phyloP scores from a whole-genome alignment of 2,797 vertebrate species.

The Enteromius radiatus region DNA sequence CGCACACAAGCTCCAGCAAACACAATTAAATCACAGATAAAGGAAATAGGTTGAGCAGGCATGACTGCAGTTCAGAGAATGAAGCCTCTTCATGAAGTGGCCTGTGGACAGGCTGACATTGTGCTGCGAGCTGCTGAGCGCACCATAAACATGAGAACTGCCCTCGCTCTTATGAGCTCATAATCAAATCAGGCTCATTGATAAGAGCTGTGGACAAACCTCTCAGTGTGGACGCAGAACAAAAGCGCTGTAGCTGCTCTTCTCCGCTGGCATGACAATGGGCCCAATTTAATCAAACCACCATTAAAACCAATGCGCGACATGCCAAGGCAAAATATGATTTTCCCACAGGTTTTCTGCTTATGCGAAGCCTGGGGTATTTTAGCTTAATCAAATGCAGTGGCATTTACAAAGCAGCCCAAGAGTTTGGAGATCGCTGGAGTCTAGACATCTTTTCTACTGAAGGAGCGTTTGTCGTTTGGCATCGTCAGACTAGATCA shows the following conservation, averaged over 20 bases:
- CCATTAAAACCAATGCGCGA: constrained; percentile 28
- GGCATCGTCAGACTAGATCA: constrained; percentile 72
- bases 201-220: constrained; percentile 78
- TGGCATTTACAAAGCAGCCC: background rate
- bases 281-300: constrained; percentile 31
- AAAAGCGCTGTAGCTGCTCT: constrained; percentile 60
- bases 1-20: constrained; percentile 48
- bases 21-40: constrained; percentile 60
- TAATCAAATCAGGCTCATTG: constrained; percentile 84
- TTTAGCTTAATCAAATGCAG: constrained; percentile 6
- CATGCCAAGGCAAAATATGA: constrained; percentile 37
- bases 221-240: constrained; percentile 74
- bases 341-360: constrained; percentile 37
- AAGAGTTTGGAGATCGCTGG: constrained; percentile 6
- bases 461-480: background rate
- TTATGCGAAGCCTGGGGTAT: constrained; percentile 1
- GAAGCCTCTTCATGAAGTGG: constrained; percentile 71
- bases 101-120: constrained; percentile 77
- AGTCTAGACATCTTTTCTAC: background rate
- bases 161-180: constrained; percentile 77
- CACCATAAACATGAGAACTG: constrained; percentile 80
- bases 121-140: constrained; percentile 79
- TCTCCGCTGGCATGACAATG: constrained; percentile 29
- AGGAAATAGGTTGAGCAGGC: constrained; percentile 81
- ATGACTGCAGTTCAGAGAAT: constrained; percentile 77